Evolutionary conservation across 23 tunicate species (phyloP), one percentile per base, ranked within the genome.

Genomic region (Oikopleura dioica): DNA sequence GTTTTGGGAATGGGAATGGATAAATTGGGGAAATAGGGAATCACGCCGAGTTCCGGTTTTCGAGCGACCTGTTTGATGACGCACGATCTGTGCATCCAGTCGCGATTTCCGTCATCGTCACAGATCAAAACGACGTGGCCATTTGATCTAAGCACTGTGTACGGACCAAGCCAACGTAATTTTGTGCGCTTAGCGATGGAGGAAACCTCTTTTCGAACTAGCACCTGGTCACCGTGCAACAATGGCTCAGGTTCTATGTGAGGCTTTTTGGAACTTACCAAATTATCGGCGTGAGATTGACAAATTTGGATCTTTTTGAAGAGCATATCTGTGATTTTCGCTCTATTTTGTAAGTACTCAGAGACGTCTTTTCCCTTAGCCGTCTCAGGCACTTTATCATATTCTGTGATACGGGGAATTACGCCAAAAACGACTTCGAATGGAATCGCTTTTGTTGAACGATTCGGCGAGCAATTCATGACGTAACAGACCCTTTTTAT

Each of bases 131-230:
- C 33, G 33, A 63, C 72, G 72, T 63, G 16, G 16, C 33, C 33
- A 28, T 63, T 63, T 2, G 72, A 12, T 2, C 5, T 28, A 24
- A 63, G 33, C 32, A 63, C 72, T 24, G 29, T 2, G 33, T 21
- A 63, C 26, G 72, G 72, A 16, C 72, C 72, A 63, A 63, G 16
- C 72, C 72, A 63, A 24, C 30, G 72, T 28, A 63, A 2, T 28
- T 63, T 63, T 2, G 72, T 21, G 16, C 26, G 16, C 30, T 63
- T 24, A 21, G 72, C 72, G 2, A 21, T 24, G 2, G 33, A 23
- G 33, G 72, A 63, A 31, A 21, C 32, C 29, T 23, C 30, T 16
- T 31, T 23, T 23, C 2, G 33, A 2, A 63, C 2, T 2, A 63
- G 33, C 16, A 63, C 72, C 2, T 63, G 16, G 72, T 63, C 72